These are phyloP conservation scores for Lithophane ornitopus DNA, from an alignment of 2,888 invertebrate genomes.

Conservation along the genomic window DNA sequence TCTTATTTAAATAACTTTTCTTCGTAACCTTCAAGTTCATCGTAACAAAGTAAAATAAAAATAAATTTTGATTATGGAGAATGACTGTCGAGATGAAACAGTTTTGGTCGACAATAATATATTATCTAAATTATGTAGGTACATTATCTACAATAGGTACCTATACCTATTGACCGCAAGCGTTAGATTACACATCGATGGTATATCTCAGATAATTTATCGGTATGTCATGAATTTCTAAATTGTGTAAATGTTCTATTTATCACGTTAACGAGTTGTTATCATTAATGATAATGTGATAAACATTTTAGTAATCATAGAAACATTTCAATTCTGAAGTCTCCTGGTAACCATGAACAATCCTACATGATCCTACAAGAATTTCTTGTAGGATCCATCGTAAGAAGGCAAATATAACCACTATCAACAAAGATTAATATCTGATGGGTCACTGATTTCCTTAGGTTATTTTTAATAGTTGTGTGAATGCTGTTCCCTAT, in stretches of 20 bases:
- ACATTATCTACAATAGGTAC: constrained; percentile 14
- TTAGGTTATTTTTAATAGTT: constrained; percentile 2
- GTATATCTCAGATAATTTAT: constrained; percentile 59
- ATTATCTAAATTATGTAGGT: constrained; percentile 11
- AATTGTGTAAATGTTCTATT: constrained; percentile 38
- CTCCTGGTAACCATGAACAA: neutral
- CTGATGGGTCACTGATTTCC: neutral
- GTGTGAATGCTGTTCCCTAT: neutral
- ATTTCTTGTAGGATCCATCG: too few relatives aligned
- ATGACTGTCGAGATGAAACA: constrained; percentile 27
- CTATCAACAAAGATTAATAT: neutral
- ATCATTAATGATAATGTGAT: constrained; percentile 37
- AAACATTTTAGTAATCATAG: constrained; percentile 5
- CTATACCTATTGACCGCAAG: constrained; percentile 47
- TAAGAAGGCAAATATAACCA: neutral
- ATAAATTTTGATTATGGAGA: constrained; percentile 42
- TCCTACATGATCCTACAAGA: neutral
- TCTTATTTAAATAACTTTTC: constrained; percentile 45
- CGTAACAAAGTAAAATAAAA: constrained; percentile 51
- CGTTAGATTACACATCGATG: constrained; percentile 39
- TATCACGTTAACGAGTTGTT: constrained; percentile 52
- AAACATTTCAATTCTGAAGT: neutral
- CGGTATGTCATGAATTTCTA: constrained; percentile 50
- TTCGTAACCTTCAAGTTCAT: constrained; percentile 21
- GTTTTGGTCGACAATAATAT: constrained; percentile 15